These are phyloP conservation scores for Tetrax tetrax DNA, from an alignment of 2,113 vertebrate species.

Conservation along the genomic window DNA sequence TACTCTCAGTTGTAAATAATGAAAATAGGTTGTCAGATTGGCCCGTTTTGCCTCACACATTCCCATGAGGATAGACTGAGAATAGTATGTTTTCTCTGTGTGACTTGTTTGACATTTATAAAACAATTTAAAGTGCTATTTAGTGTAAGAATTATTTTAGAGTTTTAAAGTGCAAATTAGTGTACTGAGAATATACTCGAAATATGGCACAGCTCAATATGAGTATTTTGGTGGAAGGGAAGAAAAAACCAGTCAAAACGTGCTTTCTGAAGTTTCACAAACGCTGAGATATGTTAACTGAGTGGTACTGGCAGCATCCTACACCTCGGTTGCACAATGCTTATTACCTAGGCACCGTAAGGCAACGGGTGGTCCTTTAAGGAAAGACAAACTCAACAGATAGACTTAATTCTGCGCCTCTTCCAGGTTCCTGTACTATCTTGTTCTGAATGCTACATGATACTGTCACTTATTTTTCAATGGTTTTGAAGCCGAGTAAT, in stretches of 20 bases:
- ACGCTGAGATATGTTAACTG: background rate
- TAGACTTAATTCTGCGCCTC: background rate
- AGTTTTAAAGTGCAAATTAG: conserved; percentile 54
- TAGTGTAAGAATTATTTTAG: conserved; percentile 2
- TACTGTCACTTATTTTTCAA: background rate
- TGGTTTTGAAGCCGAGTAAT: background rate
- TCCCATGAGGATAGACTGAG: conserved; percentile 68
- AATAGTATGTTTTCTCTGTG: conserved; percentile 58
- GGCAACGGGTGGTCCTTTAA: conserved; percentile 30
- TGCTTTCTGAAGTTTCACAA: conserved; percentile 1
- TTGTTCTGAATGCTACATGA: background rate
- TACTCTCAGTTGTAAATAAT: background rate
- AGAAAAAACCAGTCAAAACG: conserved; percentile 28
- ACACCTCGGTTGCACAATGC: conserved; percentile 68
- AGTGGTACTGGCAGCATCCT: conserved; percentile 5
- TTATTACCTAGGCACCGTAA: conserved; percentile 50
- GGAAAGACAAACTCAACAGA: background rate
- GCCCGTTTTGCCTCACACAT: conserved; percentile 38
- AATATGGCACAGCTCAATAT: conserved; percentile 56
- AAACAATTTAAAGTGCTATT: conserved; percentile 50
- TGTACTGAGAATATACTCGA: conserved; percentile 63
- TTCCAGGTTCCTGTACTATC: background rate
- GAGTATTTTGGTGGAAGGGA: conserved; percentile 43
- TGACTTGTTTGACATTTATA: conserved; percentile 45
- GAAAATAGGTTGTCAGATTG: conserved; percentile 6